phyloP scores from a whole-genome alignment of 2,888 invertebrate species.

The Molanna angustata region DNA sequence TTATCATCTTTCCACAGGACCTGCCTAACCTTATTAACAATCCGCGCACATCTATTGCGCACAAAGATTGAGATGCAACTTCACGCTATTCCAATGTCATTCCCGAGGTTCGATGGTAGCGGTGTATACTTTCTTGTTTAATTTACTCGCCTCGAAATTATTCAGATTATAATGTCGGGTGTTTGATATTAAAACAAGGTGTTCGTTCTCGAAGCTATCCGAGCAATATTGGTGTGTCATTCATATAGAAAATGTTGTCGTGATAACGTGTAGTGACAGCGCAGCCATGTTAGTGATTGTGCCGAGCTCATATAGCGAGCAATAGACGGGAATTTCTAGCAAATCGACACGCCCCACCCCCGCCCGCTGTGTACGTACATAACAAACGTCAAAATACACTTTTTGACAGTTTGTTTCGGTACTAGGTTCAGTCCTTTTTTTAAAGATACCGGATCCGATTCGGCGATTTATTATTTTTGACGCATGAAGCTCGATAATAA shows the following conservation, averaged over 20 bases:
- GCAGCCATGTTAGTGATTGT: slow-evolving; percentile 21
- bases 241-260: slow-evolving; percentile 7
- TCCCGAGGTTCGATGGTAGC: slow-evolving; percentile 16
- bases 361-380: slow-evolving; percentile 14
- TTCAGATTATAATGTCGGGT: slow-evolving; percentile 6
- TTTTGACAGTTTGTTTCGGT: slow-evolving; percentile 24
- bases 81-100: slow-evolving; percentile 26
- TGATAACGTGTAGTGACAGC: slow-evolving; percentile 21
- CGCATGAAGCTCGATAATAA: slow-evolving; percentile 1
- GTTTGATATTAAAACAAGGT: slow-evolving; percentile 12
- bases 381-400: slow-evolving; percentile 28
- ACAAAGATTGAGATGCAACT: slow-evolving; percentile 16
- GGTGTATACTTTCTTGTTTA: slow-evolving; percentile 20
- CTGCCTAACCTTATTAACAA: no score
- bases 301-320: slow-evolving; percentile 19
- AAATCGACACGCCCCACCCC: slow-evolving; percentile 28
- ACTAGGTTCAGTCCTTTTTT: no score
- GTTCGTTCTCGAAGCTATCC: slow-evolving; percentile 3
- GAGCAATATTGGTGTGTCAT: slow-evolving; percentile 13
- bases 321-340: slow-evolving; percentile 20
- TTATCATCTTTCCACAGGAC: slow-evolving; percentile 16
- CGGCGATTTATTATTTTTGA: no score
- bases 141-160: slow-evolving; percentile 13
- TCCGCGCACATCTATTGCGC: slow-evolving; percentile 26
- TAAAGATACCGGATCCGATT: no score